phyloP scores from a whole-genome alignment of 2,113 vertebrate genomes.

The Caranx ignobilis region DNA sequence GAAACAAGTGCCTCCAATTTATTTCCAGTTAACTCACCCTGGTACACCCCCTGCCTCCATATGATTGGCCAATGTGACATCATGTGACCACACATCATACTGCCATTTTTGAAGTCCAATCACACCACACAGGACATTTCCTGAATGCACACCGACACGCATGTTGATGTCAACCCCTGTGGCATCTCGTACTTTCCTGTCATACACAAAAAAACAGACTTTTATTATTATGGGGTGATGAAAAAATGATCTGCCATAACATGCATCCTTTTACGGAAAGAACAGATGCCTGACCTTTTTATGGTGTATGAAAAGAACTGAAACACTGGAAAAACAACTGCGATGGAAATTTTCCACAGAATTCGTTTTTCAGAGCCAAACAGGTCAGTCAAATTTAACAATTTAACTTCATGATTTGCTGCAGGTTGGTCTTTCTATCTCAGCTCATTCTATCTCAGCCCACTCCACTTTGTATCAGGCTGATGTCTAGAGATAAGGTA shows the following conservation, averaged over 20 bases:
- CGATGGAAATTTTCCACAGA: not conserved
- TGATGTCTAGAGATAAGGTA: not conserved
- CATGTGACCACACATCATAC: slow-evolving; percentile 98
- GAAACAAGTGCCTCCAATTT: not conserved
- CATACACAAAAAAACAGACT: slow-evolving; percentile 38
- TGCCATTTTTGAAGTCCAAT: slow-evolving; percentile 99
- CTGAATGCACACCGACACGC: slow-evolving; percentile 97
- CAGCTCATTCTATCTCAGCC: not conserved
- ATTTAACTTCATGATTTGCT: not conserved
- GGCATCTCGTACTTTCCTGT: slow-evolving; percentile 95
- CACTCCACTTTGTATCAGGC: not conserved
- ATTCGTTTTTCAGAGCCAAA: slow-evolving; percentile 1
- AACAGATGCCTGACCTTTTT: not conserved
- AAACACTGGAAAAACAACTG: not conserved
- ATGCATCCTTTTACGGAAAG: slow-evolving; percentile 4
- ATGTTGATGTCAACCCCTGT: slow-evolving; percentile 98
- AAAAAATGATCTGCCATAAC: not conserved
- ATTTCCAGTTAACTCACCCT: slow-evolving; percentile 85
- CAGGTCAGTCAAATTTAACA: not conserved
- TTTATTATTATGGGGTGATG: slow-evolving; percentile 13
- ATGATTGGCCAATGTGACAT: slow-evolving; percentile 97
- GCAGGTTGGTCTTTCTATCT: not conserved
- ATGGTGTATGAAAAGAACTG: not conserved
- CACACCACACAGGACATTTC: slow-evolving; percentile 97
- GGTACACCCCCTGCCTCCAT: slow-evolving; percentile 98